These are phyloP conservation scores for Ispidina picta DNA, from an alignment of 2,797 vertebrate genomes.

Conservation along the genomic window DNA sequence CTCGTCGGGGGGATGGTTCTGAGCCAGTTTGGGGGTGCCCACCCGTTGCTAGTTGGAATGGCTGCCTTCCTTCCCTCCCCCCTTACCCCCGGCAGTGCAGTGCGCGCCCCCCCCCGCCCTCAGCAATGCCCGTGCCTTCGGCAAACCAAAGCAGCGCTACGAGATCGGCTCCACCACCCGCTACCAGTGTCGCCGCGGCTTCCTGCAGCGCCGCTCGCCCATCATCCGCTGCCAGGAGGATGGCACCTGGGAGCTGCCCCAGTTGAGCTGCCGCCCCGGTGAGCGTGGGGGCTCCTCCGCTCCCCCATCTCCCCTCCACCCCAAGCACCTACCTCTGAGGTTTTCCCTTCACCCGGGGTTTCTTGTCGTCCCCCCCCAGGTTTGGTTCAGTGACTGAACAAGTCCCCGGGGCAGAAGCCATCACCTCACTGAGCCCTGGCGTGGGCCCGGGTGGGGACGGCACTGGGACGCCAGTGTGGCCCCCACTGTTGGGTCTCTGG, in stretches of 20 bases:
- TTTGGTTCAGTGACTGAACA: neutral
- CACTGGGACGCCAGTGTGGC: neutral
- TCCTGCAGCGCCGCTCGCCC: constrained; percentile 85
- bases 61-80: neutral
- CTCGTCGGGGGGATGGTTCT: too few relatives aligned
- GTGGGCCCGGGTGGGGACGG: neutral
- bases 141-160: constrained; percentile 81
- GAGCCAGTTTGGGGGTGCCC: neutral
- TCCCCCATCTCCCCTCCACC: neutral
- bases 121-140: constrained; percentile 81
- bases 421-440: neutral
- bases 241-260: constrained; percentile 87
- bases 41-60: accelerated
- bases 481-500: neutral
- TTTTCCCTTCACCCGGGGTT: neutral
- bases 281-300: accelerated
- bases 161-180: constrained; percentile 83
- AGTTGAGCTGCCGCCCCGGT: constrained; percentile 42
- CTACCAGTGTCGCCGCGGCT: constrained; percentile 85
- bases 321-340: accelerated
- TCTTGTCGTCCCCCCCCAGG: neutral
- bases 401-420: neutral
- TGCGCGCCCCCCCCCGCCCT: constrained; percentile 85
- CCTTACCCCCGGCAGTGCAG: constrained; percentile 76
- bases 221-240: constrained; percentile 84